phyloP scores from a whole-genome alignment of 2,797 vertebrate genomes.

The Labeo calbasu region DNA sequence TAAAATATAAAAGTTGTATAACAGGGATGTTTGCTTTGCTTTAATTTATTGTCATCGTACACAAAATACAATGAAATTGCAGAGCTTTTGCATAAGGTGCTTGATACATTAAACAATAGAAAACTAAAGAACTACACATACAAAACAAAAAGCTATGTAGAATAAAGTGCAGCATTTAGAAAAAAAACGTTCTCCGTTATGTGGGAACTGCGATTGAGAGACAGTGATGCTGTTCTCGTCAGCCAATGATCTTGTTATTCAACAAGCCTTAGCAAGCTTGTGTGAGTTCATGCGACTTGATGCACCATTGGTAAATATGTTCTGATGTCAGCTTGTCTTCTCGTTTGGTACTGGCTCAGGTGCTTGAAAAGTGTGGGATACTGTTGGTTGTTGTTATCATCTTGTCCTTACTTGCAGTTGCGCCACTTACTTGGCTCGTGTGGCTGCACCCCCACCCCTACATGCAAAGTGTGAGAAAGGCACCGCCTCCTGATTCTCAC shows the following conservation, averaged over 20 bases:
- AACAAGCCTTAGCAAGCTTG: conserved; percentile 9
- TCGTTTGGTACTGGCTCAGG: background rate
- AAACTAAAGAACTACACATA: no score
- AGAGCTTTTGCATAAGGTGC: no score
- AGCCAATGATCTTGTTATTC: background rate
- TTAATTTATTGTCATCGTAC: no score
- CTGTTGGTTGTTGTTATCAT: conserved; percentile 59
- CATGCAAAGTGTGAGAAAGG: conserved; percentile 78
- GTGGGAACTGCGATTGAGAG: background rate
- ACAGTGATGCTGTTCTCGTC: background rate
- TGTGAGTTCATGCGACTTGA: background rate
- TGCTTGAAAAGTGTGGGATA: conserved; percentile 46
- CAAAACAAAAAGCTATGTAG: background rate
- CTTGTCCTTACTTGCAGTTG: conserved; percentile 68
- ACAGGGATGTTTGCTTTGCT: background rate
- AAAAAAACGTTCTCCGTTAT: background rate
- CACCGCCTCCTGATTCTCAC: conserved; percentile 79
- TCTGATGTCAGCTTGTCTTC: conserved; percentile 15
- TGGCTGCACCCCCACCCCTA: conserved; percentile 66
- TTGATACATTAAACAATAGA: no score
- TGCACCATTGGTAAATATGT: conserved; percentile 36
- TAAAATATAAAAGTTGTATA: background rate
- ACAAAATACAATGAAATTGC: no score
- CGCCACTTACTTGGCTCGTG: conserved; percentile 61
- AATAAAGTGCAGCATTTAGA: background rate